Percentiles rank a stretch among this genome's conserved stretches.
Conservation (phyloP, 2,797 vertebrate species). For the Enteromius radiatus region DNA sequence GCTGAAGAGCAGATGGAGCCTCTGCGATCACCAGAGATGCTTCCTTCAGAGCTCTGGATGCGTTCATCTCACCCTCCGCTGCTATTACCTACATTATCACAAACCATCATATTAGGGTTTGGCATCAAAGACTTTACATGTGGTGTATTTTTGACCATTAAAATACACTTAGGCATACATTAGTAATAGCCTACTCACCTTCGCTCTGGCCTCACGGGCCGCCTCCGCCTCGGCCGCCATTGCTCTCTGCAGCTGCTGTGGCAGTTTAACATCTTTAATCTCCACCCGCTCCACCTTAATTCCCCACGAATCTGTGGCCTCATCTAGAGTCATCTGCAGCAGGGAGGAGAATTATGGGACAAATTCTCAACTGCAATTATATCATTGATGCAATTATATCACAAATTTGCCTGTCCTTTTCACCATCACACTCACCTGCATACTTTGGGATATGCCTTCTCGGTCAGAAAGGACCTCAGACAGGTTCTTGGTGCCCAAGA, state of each 20-base stretch:
- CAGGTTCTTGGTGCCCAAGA: constrained; percentile 82
- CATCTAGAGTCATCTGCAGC: constrained; percentile 75
- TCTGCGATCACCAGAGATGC: constrained; percentile 82
- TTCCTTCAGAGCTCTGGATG: constrained; percentile 82
- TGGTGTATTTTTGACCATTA: neutral
- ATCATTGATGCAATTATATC: neutral
- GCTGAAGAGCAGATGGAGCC: constrained; percentile 82
- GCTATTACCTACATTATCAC: constrained; percentile 77
- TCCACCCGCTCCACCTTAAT: constrained; percentile 86
- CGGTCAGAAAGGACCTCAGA: constrained; percentile 81
- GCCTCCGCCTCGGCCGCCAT: constrained; percentile 85
- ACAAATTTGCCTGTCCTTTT: neutral
- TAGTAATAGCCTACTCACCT: constrained; percentile 62
- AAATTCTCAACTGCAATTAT: no score
- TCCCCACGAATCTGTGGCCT: constrained; percentile 82
- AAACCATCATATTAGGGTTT: neutral
- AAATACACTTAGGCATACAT: neutral
- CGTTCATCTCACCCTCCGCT: constrained; percentile 84
- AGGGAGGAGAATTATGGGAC: neutral
- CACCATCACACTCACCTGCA: constrained; percentile 73
- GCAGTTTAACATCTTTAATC: constrained; percentile 84
- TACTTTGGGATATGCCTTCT: constrained; percentile 79
- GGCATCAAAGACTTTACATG: neutral
- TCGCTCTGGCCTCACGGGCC: constrained; percentile 80
- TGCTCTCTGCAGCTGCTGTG: constrained; percentile 79